Base-by-base conservation (phyloP, 2,888 invertebrate species). In the Oeneis ivallda region DNA sequence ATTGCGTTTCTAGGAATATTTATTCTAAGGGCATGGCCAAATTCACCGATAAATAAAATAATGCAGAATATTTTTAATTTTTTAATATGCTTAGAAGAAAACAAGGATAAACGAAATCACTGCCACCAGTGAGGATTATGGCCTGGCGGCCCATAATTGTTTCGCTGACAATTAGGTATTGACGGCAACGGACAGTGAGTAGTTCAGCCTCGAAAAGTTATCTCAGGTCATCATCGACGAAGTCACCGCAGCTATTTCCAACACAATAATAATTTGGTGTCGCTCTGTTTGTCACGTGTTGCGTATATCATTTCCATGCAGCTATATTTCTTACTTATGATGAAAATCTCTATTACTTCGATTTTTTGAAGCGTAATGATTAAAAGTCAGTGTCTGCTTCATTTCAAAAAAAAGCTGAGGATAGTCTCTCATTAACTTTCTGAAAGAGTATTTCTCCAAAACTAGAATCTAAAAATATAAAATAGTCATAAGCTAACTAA, bases 401-500 rank as follows among this genome's bases (percentile, higher is more conserved):
- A 54, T 54, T 39, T 39, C 37, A 54, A 54, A 54, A 37, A 54
- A 54, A 17, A 54, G 15, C 54, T 39, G 54, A 17, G 54, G 54
- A 54, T 54, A 54, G 5, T 54, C 2, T 54, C 54, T 54, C 54
- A 54, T 54, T 17, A 54, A 54, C 39, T 54, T 54, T 54, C 54
- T 37, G 54, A 54, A 54, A 9, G 39, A 54, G 15, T 53, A 53
- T 53, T 53, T 53, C 37, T 54, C 54, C 54, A 54, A 54, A 54
- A 54, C 9, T 0, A 54, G 54, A 37, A 54, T 17, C 54, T 54
- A 17, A 37, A 54, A 54, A 39, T 15, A 39, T 39, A 52, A 7
- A 13, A 52, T 5, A 13, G 26, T 26, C 5, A 26, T 13, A 11
- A 26, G 9, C 2, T 26, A 2, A 32, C 52, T 15, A 10, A 2